phyloP scores from a whole-genome alignment of 2,888 invertebrate species.

The Ramazzottius varieornatus region DNA sequence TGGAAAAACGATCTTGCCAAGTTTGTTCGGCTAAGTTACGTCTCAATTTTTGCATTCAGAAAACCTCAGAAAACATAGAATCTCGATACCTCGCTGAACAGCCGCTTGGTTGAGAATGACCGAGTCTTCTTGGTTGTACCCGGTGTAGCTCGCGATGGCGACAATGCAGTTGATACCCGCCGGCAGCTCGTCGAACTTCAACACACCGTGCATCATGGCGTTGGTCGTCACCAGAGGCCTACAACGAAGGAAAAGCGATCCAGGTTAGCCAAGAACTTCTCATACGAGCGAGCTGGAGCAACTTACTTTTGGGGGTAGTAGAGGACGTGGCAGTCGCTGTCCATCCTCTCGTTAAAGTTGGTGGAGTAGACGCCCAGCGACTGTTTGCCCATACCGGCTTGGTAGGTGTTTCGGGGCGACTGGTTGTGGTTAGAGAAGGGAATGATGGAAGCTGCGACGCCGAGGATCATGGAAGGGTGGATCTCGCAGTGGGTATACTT shows the following conservation, averaged over 20 bases:
- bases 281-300: conserved; percentile 23
- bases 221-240: background rate
- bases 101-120: background rate
- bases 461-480: conserved; percentile 25
- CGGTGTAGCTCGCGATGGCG: conserved; percentile 25
- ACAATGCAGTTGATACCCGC: conserved; percentile 24
- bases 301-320: conserved; percentile 26
- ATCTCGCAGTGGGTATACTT: conserved; percentile 26
- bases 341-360: conserved; percentile 25
- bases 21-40: too few species aligned
- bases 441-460: conserved; percentile 26
- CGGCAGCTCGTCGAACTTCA: conserved; percentile 17
- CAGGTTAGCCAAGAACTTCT: conserved; percentile 24
- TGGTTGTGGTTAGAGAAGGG: conserved; percentile 27
- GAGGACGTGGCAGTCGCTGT: conserved; percentile 23
- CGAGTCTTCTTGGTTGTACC: conserved; percentile 26
- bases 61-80: too few species aligned
- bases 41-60: too few species aligned
- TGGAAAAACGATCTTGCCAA: too few species aligned
- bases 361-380: conserved; percentile 23
- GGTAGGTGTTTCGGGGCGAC: conserved; percentile 26
- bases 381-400: conserved; percentile 26
- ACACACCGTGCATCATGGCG: too few species aligned
- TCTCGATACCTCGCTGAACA: background rate
- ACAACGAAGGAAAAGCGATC: conserved; percentile 20